These are phyloP conservation scores for Lagenorhynchus albirostris DNA, from an alignment of 2,113 vertebrate genomes.

Conservation along the genomic window DNA sequence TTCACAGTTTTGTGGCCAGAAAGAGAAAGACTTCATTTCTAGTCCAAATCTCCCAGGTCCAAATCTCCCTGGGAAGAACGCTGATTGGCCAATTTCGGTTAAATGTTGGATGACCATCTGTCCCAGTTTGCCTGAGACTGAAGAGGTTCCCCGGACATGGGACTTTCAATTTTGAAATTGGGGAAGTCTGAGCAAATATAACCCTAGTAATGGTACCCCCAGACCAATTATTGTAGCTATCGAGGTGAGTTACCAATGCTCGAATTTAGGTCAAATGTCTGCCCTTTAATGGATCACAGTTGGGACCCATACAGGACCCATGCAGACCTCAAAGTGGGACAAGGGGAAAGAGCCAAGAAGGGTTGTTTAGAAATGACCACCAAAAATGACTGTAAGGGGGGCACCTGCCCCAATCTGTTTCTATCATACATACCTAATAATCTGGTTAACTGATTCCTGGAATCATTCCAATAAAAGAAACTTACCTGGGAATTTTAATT, in stretches of 20 bases:
- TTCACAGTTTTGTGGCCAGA: neutral
- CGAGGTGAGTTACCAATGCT: neutral
- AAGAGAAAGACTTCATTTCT: neutral
- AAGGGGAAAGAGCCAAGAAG: neutral
- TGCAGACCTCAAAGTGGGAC: neutral
- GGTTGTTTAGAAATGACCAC: neutral
- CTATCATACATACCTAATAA: neutral
- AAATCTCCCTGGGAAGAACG: neutral
- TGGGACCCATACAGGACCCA: neutral
- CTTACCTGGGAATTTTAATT: neutral
- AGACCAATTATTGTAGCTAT: neutral
- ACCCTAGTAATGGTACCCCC: neutral
- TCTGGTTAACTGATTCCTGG: neutral
- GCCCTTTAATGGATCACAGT: neutral
- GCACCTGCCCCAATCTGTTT: neutral
- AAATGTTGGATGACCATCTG: neutral
- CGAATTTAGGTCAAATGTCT: neutral
- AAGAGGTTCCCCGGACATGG: neutral
- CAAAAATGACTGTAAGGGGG: neutral
- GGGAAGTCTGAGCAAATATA: neutral
- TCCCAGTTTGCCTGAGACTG: neutral
- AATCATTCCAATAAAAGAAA: neutral
- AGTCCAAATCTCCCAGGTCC: neutral
- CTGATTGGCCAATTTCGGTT: neutral
- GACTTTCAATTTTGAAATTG: neutral